A percentile compares a stretch with the other conserved stretches of the same genome.
Conservation (phyloP, 2,888 invertebrate genomes). For the Chymomyza amoena region DNA sequence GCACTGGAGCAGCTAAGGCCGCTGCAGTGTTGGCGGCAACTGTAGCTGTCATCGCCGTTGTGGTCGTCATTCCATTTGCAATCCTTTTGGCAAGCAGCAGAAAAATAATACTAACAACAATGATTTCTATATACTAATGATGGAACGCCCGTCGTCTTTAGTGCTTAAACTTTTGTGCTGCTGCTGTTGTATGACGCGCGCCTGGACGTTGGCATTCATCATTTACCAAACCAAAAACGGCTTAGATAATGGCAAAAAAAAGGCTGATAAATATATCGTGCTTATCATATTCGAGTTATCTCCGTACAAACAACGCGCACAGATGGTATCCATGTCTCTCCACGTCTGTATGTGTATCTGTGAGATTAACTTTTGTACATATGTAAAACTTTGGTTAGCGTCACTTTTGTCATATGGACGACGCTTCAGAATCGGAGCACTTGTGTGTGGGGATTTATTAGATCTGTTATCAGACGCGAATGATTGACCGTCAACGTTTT, state of each 20-base stretch:
- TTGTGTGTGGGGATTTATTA: background rate
- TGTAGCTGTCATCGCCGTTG: conserved; percentile 35
- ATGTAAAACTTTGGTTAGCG: conserved; percentile 22
- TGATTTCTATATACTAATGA: background rate
- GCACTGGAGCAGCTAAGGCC: conserved; percentile 30
- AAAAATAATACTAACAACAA: background rate
- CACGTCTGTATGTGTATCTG: conserved; percentile 6
- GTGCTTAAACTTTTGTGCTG: conserved; percentile 35
- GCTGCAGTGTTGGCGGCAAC: conserved; percentile 18
- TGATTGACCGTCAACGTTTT: no score
- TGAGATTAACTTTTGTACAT: conserved; percentile 56
- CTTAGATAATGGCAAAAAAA: conserved; percentile 63
- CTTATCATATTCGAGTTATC: conserved; percentile 63
- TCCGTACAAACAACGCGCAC: conserved; percentile 35
- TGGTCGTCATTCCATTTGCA: conserved; percentile 27
- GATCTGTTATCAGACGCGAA: background rate
- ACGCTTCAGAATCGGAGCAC: background rate
- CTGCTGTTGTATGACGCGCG: conserved; percentile 43
- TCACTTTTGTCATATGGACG: background rate
- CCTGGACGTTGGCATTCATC: conserved; percentile 64
- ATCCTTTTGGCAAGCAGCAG: background rate
- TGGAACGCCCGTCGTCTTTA: conserved; percentile 23
- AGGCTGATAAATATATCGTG: conserved; percentile 43
- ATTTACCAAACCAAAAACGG: conserved; percentile 56
- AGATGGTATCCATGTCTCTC: conserved; percentile 1